These are phyloP conservation scores for Calameuta pallipes DNA, from an alignment of 2,888 invertebrate genomes.

Conservation along the genomic window DNA sequence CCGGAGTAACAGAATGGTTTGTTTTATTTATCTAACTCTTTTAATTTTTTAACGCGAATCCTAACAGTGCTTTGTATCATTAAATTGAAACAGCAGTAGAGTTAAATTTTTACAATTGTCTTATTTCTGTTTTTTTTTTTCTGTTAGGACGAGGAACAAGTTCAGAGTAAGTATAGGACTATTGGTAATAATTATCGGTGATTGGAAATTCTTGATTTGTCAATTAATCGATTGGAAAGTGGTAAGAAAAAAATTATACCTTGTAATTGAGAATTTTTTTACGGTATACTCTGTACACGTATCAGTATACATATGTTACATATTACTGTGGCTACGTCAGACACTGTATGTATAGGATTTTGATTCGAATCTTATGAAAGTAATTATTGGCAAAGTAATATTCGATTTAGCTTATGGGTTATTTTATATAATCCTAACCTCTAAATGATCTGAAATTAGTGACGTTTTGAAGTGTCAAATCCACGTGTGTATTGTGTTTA, in stretches of 20 bases:
- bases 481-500: background rate
- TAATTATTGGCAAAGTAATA: too few relatives aligned
- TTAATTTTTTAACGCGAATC: background rate
- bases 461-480: background rate
- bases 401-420: too few relatives aligned
- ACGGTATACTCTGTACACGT: background rate
- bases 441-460: too few relatives aligned
- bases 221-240: too few relatives aligned
- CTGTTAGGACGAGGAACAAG: conserved; percentile 56
- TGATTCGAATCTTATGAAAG: too few relatives aligned
- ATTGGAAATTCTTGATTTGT: conserved; percentile 17
- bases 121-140: conserved; percentile 40
- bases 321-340: too few relatives aligned
- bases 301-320: too few relatives aligned
- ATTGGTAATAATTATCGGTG: conserved; percentile 4
- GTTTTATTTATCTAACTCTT: background rate
- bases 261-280: background rate
- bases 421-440: too few relatives aligned
- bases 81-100: too few relatives aligned
- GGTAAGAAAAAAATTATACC: background rate
- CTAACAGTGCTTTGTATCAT: too few relatives aligned
- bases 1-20: background rate
- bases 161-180: conserved; percentile 50
- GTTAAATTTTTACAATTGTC: background rate
- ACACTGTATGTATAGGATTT: too few relatives aligned